phyloP scores from a whole-genome alignment of 2,888 invertebrate genomes.

The Archaeoteleia sp. region DNA sequence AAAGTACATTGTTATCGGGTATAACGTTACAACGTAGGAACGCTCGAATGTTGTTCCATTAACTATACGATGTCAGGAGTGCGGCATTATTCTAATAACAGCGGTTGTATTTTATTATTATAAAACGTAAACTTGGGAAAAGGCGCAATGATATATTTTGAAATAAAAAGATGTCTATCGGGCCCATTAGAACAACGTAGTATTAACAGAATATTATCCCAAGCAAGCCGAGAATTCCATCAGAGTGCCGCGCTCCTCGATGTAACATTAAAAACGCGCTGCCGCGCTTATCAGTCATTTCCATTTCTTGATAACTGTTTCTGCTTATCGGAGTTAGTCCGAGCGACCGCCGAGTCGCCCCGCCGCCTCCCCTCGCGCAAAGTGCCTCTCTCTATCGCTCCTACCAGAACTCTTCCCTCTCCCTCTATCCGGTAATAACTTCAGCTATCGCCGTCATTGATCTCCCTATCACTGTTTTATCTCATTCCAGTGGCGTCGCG shows the following conservation, averaged over 20 bases:
- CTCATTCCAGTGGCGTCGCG: constrained; percentile 72
- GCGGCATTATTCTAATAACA: too few species aligned
- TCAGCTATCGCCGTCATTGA: constrained; percentile 74
- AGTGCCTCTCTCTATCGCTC: constrained; percentile 53
- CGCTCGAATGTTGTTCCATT: too few species aligned
- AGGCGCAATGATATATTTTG: constrained; percentile 23
- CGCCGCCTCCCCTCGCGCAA: constrained; percentile 37
- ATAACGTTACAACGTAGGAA: too few species aligned
- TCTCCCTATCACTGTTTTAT: constrained; percentile 74
- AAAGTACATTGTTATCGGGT: too few species aligned
- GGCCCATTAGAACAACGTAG: constrained; percentile 46
- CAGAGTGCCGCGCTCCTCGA: constrained; percentile 56
- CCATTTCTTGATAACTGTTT: constrained; percentile 76
- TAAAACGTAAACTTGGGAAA: neutral
- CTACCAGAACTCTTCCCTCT: constrained; percentile 60
- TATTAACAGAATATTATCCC: constrained; percentile 52
- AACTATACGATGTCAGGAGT: too few species aligned
- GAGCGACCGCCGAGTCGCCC: constrained; percentile 58
- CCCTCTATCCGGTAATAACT: constrained; percentile 75
- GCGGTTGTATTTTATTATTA: too few species aligned
- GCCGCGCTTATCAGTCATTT: constrained; percentile 76
- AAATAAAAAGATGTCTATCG: constrained; percentile 39
- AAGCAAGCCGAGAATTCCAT: constrained; percentile 54
- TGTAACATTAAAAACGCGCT: constrained; percentile 68
- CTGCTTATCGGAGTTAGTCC: constrained; percentile 71